phyloP scores from a whole-genome alignment of 2,888 invertebrate species.

The Muscina levida region DNA sequence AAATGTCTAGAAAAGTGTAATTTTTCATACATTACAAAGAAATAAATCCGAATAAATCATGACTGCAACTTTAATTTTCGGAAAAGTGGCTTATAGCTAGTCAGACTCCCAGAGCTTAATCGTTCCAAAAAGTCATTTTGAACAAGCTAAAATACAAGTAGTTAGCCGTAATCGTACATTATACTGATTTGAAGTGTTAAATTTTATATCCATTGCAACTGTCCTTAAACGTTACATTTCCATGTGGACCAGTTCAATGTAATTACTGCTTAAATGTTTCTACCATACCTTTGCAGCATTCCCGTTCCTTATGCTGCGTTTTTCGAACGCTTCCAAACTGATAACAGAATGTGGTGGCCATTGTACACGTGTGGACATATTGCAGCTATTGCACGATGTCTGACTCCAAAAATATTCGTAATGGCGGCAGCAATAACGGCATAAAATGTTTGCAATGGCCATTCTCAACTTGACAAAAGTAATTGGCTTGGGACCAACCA shows the following conservation, averaged over 20 bases:
- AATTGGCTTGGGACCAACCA: constrained; percentile 63
- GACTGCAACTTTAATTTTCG: no score
- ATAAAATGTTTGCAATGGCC: constrained; percentile 53
- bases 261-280: background rate
- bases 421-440: constrained; percentile 44
- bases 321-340: constrained; percentile 12
- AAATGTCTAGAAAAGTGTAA: no score
- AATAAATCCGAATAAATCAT: no score
- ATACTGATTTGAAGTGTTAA: no score
- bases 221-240: constrained; percentile 3
- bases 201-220: background rate
- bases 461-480: constrained; percentile 58
- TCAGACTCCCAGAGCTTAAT: no score
- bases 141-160: no score
- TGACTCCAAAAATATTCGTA: constrained; percentile 26
- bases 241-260: background rate
- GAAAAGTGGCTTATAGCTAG: no score
- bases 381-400: constrained; percentile 24
- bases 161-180: no score
- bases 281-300: background rate
- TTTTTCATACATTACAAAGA: no score
- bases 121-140: no score
- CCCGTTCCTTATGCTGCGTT: background rate
- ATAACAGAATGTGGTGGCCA: constrained; percentile 31
- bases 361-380: constrained; percentile 5